Conservation (phyloP, 1,140 invertebrate species). For the Drosophila ficusphila region DNA sequence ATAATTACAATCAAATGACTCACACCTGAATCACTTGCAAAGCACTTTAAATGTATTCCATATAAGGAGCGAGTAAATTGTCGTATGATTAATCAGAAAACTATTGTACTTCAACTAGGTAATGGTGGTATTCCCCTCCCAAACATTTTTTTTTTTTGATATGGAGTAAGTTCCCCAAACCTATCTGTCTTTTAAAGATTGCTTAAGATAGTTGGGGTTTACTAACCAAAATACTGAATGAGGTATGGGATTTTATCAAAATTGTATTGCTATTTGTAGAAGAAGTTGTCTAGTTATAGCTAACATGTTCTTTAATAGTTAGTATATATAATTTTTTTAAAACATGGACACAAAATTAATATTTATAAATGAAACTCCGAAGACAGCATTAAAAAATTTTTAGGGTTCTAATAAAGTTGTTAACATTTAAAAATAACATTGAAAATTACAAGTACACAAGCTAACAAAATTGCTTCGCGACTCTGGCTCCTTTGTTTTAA, state of each 20-base stretch:
- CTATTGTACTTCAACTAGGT: background rate
- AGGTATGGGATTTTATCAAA: background rate
- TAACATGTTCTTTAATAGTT: no score
- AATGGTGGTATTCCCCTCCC: background rate
- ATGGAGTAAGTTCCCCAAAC: background rate
- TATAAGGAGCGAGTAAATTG: slow-evolving; percentile 7
- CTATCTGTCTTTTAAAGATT: background rate
- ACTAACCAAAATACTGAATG: background rate
- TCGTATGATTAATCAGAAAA: slow-evolving; percentile 25
- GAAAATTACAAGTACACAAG: no score
- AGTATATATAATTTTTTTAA: no score
- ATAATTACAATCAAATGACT: slow-evolving; percentile 11
- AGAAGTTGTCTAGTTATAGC: no score
- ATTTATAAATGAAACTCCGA: no score
- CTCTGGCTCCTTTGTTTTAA: no score
- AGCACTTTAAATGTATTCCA: slow-evolving; percentile 5
- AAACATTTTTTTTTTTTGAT: background rate
- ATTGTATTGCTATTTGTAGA: no score
- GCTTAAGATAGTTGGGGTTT: background rate
- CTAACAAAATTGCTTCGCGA: no score
- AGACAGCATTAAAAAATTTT: no score
- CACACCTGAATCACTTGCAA: slow-evolving; percentile 10
- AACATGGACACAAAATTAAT: no score
- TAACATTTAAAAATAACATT: no score
- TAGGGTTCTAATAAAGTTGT: no score